Base-by-base conservation (phyloP, 2,113 vertebrate species). In the Serinus canaria region DNA sequence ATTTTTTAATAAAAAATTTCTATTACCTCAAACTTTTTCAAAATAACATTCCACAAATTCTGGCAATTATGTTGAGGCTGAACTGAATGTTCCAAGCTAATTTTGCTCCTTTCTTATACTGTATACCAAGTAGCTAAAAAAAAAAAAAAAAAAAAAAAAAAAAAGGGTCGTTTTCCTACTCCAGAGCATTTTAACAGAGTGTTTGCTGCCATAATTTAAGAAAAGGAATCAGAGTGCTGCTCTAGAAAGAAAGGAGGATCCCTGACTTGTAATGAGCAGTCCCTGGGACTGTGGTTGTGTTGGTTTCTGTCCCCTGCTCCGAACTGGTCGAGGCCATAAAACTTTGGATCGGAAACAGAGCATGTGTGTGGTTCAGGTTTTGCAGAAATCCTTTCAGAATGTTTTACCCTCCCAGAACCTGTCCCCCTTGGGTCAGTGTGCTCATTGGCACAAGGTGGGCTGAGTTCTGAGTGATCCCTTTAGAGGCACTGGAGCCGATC, bases 401-500 rank as follows among this genome's bases (percentile, higher is more conserved):
- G 0, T 3, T 88, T 80, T 47, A 4, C 25, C 30, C 43, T 52
- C 56, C n/a, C 31, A 7, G 24, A 39, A 37, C 12, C 20, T 4
- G 7, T 24, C 24, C 67, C 35, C 63, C 62, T 6, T 47, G 89
- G 82, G 68, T 30, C 37, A n/a, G 9, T 9, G 55, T 56, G 58
- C 69, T 76, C 2, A 0, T 13, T 21, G 22, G 43, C 0, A 1
- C 4, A 8, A 2, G 5, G 3, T 19, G 64, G 44, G 7, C 72
- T 52, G 59, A 18, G 39, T 85, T 49, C 14, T 24, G 7, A 43
- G 69, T 2, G 13, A 21, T 35, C 25, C 10, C 66, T 75, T 8
- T 23, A 6, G 64, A n/a, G 35, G 5, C 33, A 6, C 20, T 0
- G 0, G 15, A 60, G 82, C n/a, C 10, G 24, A 0, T 3, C 7